Evolutionary conservation across 2,113 vertebrate species (phyloP), one percentile per base, ranked within the genome.

Genomic region (Natator depressus): DNA sequence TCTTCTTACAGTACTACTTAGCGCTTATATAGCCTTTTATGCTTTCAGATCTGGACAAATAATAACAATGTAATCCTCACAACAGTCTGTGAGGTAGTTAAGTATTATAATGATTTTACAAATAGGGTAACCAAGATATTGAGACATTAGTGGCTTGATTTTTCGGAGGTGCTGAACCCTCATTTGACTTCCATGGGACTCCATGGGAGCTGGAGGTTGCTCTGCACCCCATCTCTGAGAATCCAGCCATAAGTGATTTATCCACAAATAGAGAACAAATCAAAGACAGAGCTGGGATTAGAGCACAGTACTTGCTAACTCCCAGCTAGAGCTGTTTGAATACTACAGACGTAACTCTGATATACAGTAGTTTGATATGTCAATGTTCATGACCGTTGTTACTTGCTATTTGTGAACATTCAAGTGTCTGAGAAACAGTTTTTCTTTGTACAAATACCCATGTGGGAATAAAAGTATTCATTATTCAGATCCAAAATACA

Each of bases 1-100:
- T 82, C 91, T 31, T 87, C 12, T 17, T 88, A 53, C 49, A 75
- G 50, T 85, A 75, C 50, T 65, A 42, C 29, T 87, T 47, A 87
- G 69, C 69, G 10, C 10, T 24, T 75, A 42, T 42, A 75, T 42
- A 75, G 38, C 4, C 88, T 80, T 90, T 47, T 1, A 42, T n/a
- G 10, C 83, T 87, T 49, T 82, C 31, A 79, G 79, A 90, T 91
- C 80, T 94, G 24, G 25, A 38, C 93, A 54, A 87, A 85, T 87
- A 91, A 91, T 87, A 91, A 75, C 80, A 89, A 13, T 17, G 88
- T 87, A 47, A 89, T 93, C 84, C 87, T 92, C 90, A 75, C 57
- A 79, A 11, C 31, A 94, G 20, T 24, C 27, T 89, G 59, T 87
- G 85, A 82, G 29, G 93, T 90, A 87, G 10, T 50, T 80, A 84